A percentile compares a stretch with the other conserved stretches of the same genome.
phyloP scores from a whole-genome alignment of 30 jellyfish, hydroid and myxozoan species.

The Turritopsis dohrnii region DNA sequence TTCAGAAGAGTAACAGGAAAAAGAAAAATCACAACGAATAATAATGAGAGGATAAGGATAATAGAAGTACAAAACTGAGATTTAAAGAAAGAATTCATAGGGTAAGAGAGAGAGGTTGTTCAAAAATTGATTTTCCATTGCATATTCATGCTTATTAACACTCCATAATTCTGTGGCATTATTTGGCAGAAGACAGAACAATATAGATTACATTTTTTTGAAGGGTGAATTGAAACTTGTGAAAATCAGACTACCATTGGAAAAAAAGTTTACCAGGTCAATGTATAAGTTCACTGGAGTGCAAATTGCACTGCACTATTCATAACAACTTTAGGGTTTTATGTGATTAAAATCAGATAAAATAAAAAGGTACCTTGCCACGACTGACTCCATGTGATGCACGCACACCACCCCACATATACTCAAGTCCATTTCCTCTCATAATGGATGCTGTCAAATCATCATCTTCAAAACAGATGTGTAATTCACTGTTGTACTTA shows the following conservation, averaged over 20 bases:
- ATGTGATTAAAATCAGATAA: not conserved
- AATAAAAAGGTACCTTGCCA: conserved; percentile 66
- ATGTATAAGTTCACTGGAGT: not conserved
- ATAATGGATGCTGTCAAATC: conserved; percentile 60
- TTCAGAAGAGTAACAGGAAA: too few relatives aligned
- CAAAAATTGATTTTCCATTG: not conserved
- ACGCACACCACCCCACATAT: conserved; percentile 94
- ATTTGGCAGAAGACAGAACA: not conserved
- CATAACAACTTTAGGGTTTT: not conserved
- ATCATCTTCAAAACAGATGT: conserved; percentile 41
- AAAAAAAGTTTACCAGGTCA: not conserved
- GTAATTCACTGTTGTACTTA: conserved; percentile 67
- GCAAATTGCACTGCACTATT: not conserved
- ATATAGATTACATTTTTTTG: too few relatives aligned
- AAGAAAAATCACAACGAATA: too few relatives aligned
- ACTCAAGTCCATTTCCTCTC: conserved; percentile 80
- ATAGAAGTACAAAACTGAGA: too few relatives aligned
- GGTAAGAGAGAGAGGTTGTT: not conserved
- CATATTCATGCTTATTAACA: not conserved
- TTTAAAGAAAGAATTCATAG: not conserved
- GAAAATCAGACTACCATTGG: not conserved
- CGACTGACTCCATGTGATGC: conserved; percentile 80
- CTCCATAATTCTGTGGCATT: not conserved
- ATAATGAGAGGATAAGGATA: too few relatives aligned
- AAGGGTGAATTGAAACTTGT: not conserved